These are phyloP conservation scores for Drepana arcuata DNA, from an alignment of 1,140 invertebrate species.

Conservation along the genomic window DNA sequence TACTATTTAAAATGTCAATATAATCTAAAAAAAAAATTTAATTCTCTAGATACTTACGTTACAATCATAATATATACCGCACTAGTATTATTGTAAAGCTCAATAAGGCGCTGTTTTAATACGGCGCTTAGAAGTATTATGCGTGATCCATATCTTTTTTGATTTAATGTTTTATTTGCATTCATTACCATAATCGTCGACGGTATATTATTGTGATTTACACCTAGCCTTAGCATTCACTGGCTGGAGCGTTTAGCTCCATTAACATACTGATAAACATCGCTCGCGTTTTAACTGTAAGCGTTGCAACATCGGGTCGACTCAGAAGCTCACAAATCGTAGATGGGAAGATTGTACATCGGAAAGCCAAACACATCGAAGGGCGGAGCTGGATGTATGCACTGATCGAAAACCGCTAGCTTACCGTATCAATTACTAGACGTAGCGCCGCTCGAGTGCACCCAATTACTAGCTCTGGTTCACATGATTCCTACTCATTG, in stretches of 20 bases:
- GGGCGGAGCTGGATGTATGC: slow-evolving; percentile 40
- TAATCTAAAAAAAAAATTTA: no score
- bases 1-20: not conserved
- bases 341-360: slow-evolving; percentile 6
- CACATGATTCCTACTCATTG: slow-evolving; percentile 58
- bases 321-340: slow-evolving; percentile 5
- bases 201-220: not conserved
- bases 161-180: no score
- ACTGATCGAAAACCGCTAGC: slow-evolving; percentile 51
- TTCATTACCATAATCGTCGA: no score
- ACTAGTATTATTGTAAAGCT: not conserved
- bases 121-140: not conserved
- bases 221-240: not conserved
- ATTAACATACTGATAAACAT: slow-evolving; percentile 30
- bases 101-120: not conserved
- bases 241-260: slow-evolving; percentile 18
- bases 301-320: slow-evolving; percentile 34
- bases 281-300: slow-evolving; percentile 35
- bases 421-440: slow-evolving; percentile 61
- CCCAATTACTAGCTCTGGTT: slow-evolving; percentile 62
- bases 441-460: slow-evolving; percentile 57
- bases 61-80: not conserved
- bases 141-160: no score
- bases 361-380: slow-evolving; percentile 34
- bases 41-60: no score